These are phyloP conservation scores for Phylloscopus whistleri DNA, from an alignment of 2,113 vertebrate genomes.

Conservation along the genomic window DNA sequence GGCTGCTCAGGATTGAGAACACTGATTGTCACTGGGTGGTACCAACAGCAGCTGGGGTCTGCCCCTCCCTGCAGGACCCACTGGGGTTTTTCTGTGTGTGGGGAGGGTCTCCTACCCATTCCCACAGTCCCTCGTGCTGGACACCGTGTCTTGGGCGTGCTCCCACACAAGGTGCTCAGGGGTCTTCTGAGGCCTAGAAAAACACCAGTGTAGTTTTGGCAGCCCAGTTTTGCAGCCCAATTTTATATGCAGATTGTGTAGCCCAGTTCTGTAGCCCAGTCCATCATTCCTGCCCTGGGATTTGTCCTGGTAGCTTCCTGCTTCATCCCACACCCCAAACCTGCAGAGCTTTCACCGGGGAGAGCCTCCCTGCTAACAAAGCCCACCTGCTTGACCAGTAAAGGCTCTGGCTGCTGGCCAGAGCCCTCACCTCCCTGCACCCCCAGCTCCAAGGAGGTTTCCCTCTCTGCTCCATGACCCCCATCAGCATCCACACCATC, in stretches of 20 bases:
- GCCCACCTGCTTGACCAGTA: not conserved
- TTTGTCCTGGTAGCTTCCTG: no score
- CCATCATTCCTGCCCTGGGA: no score
- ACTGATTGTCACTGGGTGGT: rapidly evolving
- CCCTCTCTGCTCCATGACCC: not conserved
- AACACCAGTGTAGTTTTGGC: not conserved
- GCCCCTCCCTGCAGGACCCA: not conserved
- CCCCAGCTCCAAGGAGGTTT: not conserved
- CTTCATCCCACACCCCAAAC: not conserved
- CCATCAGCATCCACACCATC: rapidly evolving
- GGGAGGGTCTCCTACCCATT: not conserved
- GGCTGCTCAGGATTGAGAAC: not conserved
- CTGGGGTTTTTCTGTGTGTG: not conserved
- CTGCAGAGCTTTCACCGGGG: not conserved
- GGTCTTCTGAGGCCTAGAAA: not conserved
- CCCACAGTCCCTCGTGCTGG: not conserved
- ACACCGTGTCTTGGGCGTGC: not conserved
- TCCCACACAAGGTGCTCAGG: not conserved
- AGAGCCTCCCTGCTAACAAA: not conserved
- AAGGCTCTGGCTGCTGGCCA: not conserved
- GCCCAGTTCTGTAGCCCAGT: not conserved
- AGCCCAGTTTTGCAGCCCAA: not conserved
- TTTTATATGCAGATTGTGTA: not conserved
- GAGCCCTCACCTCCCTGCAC: not conserved
- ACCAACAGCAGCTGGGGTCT: rapidly evolving